Evolutionary conservation across 53 echinoderm and acorn worm species (phyloP), one percentile per base, ranked within the genome.

Genomic region (Stichopus horrens): DNA sequence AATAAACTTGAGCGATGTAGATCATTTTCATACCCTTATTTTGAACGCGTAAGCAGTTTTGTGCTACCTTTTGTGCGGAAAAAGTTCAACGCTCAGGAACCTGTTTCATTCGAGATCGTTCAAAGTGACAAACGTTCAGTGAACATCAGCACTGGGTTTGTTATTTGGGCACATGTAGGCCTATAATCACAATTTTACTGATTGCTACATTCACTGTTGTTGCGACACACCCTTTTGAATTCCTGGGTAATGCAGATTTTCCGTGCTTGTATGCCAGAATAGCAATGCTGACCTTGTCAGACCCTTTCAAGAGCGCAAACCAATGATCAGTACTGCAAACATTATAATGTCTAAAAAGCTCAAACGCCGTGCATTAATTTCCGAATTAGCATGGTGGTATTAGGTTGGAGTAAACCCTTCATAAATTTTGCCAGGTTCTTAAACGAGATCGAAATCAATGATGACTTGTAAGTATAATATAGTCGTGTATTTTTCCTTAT

Each of bases 201-300:
- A 37, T 37, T 71, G 9, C 16, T 55, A 51, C 54, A 14, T 79
- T n/a, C 20, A 79, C 79, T 54, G 54, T 55, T 54, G 11, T 71
- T n/a, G 20, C 56, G 79, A 79, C 79, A 79, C 79, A 79, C 79
- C 79, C 81, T 56, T 81, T 57, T 57, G n/a, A 71, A 71, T 71
- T 71, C 71, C 81, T 81, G 81, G 80, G 58, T 18, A 81, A 81
- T 54, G 22, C 77, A 77, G 53, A 18, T 14, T 58, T 81, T 56
- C 81, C 7, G 81, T 57, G 81, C 56, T 81, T 22, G 57, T 81
- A 57, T 81, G 81, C 81, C 81, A 81, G 58, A 79, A 81, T 7
- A 81, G 77, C 81, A 81, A 57, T 57, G 81, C 81, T 81, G 81
- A 81, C 81, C 81, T 81, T 81, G 81, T 55, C n/a, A 81, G 23